phyloP scores from a whole-genome alignment of 2,797 vertebrate species.

The Rhyacichthys aspro region DNA sequence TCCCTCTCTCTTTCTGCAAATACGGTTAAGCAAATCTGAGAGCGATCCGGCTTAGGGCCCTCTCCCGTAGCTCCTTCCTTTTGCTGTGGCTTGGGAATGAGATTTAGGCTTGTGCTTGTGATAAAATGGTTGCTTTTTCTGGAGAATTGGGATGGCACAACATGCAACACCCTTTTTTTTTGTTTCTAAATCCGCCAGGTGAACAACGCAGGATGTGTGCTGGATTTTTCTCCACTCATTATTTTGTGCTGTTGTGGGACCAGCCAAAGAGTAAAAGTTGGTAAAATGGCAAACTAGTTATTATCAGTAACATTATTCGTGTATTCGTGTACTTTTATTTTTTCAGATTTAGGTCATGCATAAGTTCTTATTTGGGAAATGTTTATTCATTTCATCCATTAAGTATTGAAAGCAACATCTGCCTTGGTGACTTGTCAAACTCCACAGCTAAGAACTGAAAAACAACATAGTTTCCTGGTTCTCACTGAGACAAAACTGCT shows the following conservation, averaged over 20 bases:
- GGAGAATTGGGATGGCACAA: slow-evolving; percentile 34
- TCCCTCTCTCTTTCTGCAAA: slow-evolving; percentile 10
- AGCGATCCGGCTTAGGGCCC: slow-evolving; percentile 40
- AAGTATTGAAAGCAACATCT: slow-evolving; percentile 67
- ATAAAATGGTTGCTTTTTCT: slow-evolving; percentile 51
- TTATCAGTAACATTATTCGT: neutral
- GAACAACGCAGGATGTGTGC: slow-evolving; percentile 44
- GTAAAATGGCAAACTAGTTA: slow-evolving; percentile 43
- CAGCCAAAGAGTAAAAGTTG: slow-evolving; percentile 42
- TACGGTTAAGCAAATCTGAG: slow-evolving; percentile 39
- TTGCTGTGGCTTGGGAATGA: slow-evolving; percentile 25
- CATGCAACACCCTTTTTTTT: slow-evolving; percentile 41
- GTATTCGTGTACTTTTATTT: neutral
- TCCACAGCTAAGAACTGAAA: slow-evolving; percentile 18
- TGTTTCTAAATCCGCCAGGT: slow-evolving; percentile 51
- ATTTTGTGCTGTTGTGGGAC: slow-evolving; percentile 48
- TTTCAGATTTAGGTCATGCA: slow-evolving; percentile 20
- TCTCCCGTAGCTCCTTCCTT: slow-evolving; percentile 13
- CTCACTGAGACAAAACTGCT: neutral
- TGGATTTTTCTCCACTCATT: slow-evolving; percentile 18
- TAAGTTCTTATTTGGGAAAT: slow-evolving; percentile 23
- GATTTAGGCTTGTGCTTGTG: slow-evolving; percentile 36
- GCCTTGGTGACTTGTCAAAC: slow-evolving; percentile 50
- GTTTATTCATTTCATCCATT: slow-evolving; percentile 44
- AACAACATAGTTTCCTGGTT: neutral